Conservation (phyloP, 2,797 vertebrate genomes). For the Petrocephalus sullivani region DNA sequence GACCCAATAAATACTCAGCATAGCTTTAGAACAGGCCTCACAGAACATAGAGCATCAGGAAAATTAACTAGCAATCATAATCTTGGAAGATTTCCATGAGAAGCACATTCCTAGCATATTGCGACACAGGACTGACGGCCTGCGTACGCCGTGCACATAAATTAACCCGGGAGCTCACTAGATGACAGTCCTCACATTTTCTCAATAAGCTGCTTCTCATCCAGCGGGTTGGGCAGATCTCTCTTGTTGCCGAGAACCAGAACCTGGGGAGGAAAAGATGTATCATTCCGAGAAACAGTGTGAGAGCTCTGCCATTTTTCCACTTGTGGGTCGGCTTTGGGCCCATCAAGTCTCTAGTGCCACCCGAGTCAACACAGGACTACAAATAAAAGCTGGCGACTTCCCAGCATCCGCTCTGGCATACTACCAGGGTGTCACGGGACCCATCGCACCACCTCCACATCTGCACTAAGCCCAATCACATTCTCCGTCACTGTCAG, state of each 20-base stretch:
- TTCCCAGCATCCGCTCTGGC: background rate
- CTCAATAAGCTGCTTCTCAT: conserved; percentile 99
- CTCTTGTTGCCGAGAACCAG: conserved; percentile 98
- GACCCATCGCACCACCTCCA: background rate
- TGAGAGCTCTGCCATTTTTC: background rate
- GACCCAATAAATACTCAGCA: background rate
- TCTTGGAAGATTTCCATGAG: background rate
- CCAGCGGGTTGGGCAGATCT: conserved; percentile 87
- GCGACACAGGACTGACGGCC: conserved; percentile 38
- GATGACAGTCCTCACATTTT: conserved; percentile 79
- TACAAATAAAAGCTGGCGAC: background rate
- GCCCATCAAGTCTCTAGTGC: background rate
- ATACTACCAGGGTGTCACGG: background rate
- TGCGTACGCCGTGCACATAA: background rate
- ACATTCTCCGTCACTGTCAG: background rate
- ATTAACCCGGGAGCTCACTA: background rate
- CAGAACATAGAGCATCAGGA: background rate
- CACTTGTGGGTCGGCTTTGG: background rate
- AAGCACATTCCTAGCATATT: background rate
- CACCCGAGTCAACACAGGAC: background rate
- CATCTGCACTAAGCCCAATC: background rate
- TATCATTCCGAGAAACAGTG: background rate
- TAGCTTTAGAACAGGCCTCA: background rate
- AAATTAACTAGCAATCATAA: background rate
- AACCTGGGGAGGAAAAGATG: conserved; percentile 61